These are phyloP conservation scores for Rhinophrynus dorsalis DNA, from an alignment of 2,797 vertebrate species.

Conservation along the genomic window DNA sequence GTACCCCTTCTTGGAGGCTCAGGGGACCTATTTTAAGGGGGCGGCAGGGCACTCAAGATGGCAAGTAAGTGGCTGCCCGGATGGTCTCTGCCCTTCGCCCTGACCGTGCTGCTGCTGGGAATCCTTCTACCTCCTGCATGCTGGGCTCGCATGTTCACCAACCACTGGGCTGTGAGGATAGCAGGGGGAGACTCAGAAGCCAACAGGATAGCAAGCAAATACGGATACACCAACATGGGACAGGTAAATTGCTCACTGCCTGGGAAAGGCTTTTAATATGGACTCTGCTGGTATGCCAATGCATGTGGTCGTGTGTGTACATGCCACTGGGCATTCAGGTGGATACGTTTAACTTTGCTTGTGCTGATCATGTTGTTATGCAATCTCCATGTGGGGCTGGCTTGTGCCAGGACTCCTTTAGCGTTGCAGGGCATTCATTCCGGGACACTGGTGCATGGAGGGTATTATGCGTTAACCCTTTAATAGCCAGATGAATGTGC, in stretches of 20 bases:
- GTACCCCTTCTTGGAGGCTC: constrained; percentile 3
- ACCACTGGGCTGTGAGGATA: constrained; percentile 98
- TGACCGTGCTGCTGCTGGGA: constrained; percentile 81
- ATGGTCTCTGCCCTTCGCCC: constrained; percentile 74
- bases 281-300: background rate
- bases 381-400: background rate
- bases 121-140: constrained; percentile 82
- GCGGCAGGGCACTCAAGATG: constrained; percentile 76
- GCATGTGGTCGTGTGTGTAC: background rate
- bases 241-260: constrained; percentile 75
- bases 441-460: background rate
- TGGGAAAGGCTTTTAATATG: background rate
- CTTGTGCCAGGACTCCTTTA: no score
- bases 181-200: constrained; percentile 83
- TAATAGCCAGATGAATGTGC: no score
- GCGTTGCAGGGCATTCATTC: no score
- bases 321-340: background rate
- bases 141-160: constrained; percentile 91
- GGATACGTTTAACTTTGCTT: constrained; percentile 18
- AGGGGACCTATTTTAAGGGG: constrained; percentile 54
- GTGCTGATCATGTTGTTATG: background rate
- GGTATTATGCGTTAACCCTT: no score
- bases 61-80: constrained; percentile 72
- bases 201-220: constrained; percentile 90
- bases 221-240: constrained; percentile 95